These are phyloP conservation scores for Augiades crinisus DNA, from an alignment of 2,888 invertebrate species.

Conservation along the genomic window DNA sequence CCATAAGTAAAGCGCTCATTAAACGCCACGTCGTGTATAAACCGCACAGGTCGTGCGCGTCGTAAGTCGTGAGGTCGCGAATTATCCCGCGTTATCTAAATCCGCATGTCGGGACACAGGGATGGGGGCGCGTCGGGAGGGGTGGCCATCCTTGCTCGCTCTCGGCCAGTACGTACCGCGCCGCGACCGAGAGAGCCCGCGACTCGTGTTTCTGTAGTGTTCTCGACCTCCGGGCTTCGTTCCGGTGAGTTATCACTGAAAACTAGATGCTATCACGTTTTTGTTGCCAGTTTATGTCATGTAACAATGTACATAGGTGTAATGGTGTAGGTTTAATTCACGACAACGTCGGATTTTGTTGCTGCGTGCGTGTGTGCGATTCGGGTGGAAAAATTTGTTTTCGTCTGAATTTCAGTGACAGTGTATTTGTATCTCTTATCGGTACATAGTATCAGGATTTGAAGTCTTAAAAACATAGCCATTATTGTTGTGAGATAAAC, in stretches of 20 bases:
- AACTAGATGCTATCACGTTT: background rate
- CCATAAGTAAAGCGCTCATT: too few relatives aligned
- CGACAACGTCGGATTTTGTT: background rate
- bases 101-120: slow-evolving; percentile 16
- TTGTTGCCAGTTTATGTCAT: background rate
- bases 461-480: too few relatives aligned
- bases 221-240: slow-evolving; percentile 14
- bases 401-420: slow-evolving; percentile 8
- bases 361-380: slow-evolving; percentile 2
- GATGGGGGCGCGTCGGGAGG: slow-evolving; percentile 8
- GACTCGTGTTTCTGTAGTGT: too few relatives aligned
- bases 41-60: background rate
- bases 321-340: background rate
- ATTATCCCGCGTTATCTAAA: slow-evolving; percentile 24
- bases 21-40: too few relatives aligned
- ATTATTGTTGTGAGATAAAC: too few relatives aligned
- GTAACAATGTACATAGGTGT: too few relatives aligned
- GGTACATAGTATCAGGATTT: too few relatives aligned
- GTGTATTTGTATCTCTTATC: too few relatives aligned
- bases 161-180: background rate
- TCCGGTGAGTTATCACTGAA: slow-evolving; percentile 19
- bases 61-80: slow-evolving; percentile 4
- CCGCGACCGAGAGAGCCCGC: background rate
- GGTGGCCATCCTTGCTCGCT: slow-evolving; percentile 1
- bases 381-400: slow-evolving; percentile 14